phyloP scores from a whole-genome alignment of 2,113 vertebrate genomes.

The Hiodon tergisus region DNA sequence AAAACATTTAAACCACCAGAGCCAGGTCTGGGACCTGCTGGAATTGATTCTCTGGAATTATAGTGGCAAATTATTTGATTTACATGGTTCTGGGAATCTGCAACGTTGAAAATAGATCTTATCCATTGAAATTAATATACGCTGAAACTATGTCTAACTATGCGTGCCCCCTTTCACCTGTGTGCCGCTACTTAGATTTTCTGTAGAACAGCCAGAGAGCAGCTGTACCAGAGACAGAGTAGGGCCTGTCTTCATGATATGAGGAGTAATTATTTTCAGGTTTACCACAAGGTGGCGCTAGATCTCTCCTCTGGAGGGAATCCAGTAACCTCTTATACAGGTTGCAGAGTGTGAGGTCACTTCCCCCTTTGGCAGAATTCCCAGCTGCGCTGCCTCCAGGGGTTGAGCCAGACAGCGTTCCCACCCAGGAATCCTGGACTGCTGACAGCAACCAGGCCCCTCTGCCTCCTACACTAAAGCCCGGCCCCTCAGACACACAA shows the following conservation, averaged over 20 bases:
- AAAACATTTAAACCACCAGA: too few species aligned
- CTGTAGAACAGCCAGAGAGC: not conserved
- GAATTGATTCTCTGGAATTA: too few species aligned
- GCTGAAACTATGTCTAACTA: too few species aligned
- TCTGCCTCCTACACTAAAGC: slow-evolving; percentile 8
- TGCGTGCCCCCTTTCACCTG: too few species aligned
- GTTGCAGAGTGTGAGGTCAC: slow-evolving; percentile 54
- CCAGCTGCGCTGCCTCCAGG: slow-evolving; percentile 54
- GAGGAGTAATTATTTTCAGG: not conserved
- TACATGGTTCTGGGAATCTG: too few species aligned
- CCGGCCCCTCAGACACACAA: not conserved
- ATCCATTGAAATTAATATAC: too few species aligned
- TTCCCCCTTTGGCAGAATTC: slow-evolving; percentile 57
- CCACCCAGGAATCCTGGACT: slow-evolving; percentile 68
- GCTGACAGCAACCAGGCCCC: slow-evolving; percentile 63
- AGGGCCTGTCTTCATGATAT: not conserved
- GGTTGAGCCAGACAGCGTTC: slow-evolving; percentile 58
- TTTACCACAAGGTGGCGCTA: slow-evolving; percentile 45
- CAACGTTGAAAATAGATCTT: too few species aligned
- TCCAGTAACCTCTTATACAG: slow-evolving; percentile 37
- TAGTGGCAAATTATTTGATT: too few species aligned
- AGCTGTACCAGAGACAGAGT: not conserved
- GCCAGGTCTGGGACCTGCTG: too few species aligned
- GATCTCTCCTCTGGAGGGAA: not conserved
- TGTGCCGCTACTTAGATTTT: too few species aligned